Base-by-base conservation (phyloP, 2,888 invertebrate species). In the Pseudococcus longispinus region DNA sequence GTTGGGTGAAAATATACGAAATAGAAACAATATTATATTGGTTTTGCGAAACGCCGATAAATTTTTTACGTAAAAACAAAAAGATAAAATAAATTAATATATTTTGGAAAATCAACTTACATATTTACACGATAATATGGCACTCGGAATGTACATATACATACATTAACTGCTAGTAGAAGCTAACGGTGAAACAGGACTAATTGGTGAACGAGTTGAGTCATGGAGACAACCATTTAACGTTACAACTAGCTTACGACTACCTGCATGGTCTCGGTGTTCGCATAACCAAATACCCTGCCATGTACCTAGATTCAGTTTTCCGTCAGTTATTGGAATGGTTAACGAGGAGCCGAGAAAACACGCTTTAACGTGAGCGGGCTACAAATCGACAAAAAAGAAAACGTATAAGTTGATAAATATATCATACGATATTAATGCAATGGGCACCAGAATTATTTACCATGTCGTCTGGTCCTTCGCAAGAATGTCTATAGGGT, bases 221-320 rank as follows among this genome's bases (percentile, higher is more conserved):
- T 96, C 96, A 89, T 96, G 94, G 90, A 96, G 94, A 92, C 96
- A 96, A 88, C 97, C 97, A 90, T 97, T 97, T 91, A 97, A 92
- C 89, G 97, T 97, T 91, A 97, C 95, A 90, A 96, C 95, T 89
- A 94, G 91, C 93, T 97, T 97, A 90, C 97, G 94, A 91, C 96
- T 96, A 90, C 97, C 97, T 89, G 97, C 98, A 91, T 96, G 96
- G 93, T 98, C 97, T 91, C 98, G 94, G 92, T 98, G 98, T 92
- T 98, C 98, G 92, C 98, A 98, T 90, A 98, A 93, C 98, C 98
- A 98, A 89, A 98, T 95, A 89, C 98, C 98, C 92, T 98, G 98
- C 98, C 98, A 98, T 90, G 97, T 97, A 89, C 98, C 98, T 90
- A 98, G 93, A 91, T 97, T 97, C 90, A 98, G 92, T 92, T 97